phyloP scores from a whole-genome alignment of 1,140 invertebrate genomes.

The Paraescarpia echinospica region DNA sequence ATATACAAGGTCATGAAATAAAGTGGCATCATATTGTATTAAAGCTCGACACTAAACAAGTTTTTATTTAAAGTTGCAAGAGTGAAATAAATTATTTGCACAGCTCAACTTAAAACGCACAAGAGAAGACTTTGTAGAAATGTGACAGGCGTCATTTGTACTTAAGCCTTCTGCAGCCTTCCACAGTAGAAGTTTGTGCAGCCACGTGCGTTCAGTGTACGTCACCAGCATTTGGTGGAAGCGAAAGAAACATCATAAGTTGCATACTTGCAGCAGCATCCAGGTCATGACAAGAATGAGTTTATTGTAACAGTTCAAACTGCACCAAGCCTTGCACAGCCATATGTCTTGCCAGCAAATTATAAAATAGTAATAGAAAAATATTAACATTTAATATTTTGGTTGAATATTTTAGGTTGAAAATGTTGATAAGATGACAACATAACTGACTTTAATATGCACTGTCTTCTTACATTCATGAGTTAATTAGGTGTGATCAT shows the following conservation, averaged over 20 bases:
- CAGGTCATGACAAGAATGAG: not conserved
- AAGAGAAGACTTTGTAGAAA: not conserved
- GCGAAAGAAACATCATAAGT: not conserved
- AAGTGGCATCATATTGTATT: too few relatives aligned
- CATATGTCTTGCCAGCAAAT: too few relatives aligned
- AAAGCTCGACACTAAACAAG: not conserved
- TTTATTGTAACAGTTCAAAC: too few relatives aligned
- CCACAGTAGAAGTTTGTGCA: not conserved
- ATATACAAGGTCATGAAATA: too few relatives aligned
- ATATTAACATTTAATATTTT: too few relatives aligned
- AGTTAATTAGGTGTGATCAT: too few relatives aligned
- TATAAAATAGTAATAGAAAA: too few relatives aligned
- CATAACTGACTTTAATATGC: not conserved
- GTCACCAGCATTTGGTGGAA: not conserved
- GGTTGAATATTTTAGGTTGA: not conserved
- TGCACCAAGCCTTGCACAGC: too few relatives aligned
- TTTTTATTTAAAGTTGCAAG: not conserved
- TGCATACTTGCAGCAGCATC: not conserved
- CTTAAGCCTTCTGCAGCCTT: not conserved
- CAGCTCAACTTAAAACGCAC: not conserved
- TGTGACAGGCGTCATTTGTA: not conserved
- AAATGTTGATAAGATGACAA: not conserved
- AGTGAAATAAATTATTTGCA: not conserved
- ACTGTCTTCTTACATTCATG: too few relatives aligned
- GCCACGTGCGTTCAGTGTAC: not conserved